Evolutionary conservation across 2,888 invertebrate genomes (phyloP).

Genomic region (Amaurobius ferox): DNA sequence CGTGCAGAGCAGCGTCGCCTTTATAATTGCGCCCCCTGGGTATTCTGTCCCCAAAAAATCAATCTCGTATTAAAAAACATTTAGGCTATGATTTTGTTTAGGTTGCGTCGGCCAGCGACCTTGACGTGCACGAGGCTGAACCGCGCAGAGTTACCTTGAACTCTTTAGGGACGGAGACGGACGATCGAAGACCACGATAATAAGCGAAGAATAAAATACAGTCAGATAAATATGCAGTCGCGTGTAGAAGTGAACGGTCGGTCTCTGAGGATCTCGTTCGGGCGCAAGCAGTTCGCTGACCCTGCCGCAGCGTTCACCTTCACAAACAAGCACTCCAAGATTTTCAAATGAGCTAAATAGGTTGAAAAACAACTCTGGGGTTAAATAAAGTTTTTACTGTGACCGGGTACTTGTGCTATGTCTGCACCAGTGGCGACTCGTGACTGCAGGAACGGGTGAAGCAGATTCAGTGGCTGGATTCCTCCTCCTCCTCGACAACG

Average conservation of each 20-base stretch:
- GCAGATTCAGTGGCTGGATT: no score
- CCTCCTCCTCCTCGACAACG: no score
- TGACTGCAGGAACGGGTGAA: no score
- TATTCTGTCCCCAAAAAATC: background rate
- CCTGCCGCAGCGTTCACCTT: background rate
- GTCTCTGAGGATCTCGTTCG: background rate
- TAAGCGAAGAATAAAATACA: constrained; percentile 7
- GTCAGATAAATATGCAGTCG: background rate
- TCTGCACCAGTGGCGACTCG: no score
- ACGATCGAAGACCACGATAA: background rate
- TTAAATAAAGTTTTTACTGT: no score
- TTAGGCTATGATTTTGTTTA: background rate
- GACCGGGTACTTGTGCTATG: no score
- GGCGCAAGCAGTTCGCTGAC: constrained; percentile 38
- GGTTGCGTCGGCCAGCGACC: constrained; percentile 49
- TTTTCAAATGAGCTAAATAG: background rate
- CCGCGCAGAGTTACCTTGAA: constrained; percentile 42
- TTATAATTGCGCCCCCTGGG: background rate
- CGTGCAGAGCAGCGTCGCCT: background rate
- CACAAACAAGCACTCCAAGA: background rate
- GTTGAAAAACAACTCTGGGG: background rate
- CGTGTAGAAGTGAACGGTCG: constrained; percentile 21
- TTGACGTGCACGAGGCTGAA: constrained; percentile 21
- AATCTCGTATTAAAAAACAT: background rate
- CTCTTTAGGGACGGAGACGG: background rate